Base-by-base conservation (phyloP, 2,888 invertebrate genomes). In the Uropetala carovei region DNA sequence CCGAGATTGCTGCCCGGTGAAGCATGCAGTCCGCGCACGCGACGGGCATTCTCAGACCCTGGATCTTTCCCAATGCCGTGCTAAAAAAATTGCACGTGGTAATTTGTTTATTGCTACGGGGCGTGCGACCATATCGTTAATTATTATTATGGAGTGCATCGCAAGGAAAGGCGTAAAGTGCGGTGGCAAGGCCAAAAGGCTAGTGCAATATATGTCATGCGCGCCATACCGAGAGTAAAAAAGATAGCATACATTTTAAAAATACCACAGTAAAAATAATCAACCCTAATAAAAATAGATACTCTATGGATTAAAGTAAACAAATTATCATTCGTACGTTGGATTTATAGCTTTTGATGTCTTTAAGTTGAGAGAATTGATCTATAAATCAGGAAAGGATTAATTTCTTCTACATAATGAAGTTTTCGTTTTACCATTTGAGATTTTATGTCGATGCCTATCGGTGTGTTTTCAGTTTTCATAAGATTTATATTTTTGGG, bases 61-160 rank as follows among this genome's bases (percentile, higher is more conserved):
- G 64, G 7, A n/a, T 68, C 64, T 64, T 64, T 22, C 9, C 22
- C 75, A 22, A 75, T 75, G 75, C 22, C 75, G 75, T 75, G 22
- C 13, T 9, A 27, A 27, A 75, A 75, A 75, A 27, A 75, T 75
- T 27, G 22, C 22, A 27, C 75, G 1, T 22, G 75, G 8, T 11
- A 27, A 75, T 75, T 75, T 75, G 75, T 75, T 75, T 75, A 75
- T 27, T 27, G 43, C 18, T 13, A 75, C 75, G 75, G 75, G 75
- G 75, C 27, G 75, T 75, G 27, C 75, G 75, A 27, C 22, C 27
- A 27, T 27, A 10, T 27, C 75, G 27, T 75, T 75, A 27, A 75
- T 75, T 27, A 75, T 13, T 75, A 27, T 27, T 27, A 75, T 75
- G 3, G 22, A 27, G 75, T 13, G 7, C 68, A n/a, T 68, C 68